Base-by-base conservation (phyloP, 2,888 invertebrate species). In the Epinotia ramella region DNA sequence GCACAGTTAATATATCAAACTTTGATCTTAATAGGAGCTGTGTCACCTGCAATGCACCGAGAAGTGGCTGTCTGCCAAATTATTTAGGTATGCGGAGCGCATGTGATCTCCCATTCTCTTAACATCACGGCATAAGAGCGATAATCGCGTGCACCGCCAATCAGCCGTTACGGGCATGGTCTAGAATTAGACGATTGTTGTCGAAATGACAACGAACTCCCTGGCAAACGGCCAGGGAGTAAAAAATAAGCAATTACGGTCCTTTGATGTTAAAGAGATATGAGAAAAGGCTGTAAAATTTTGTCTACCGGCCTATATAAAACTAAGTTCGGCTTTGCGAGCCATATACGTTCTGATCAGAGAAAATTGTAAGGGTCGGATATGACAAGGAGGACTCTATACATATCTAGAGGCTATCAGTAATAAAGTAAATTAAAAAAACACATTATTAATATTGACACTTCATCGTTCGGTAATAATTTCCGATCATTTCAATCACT, bases 191-290 rank as follows among this genome's bases (percentile, higher is more conserved):
- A 77, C 67, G 66, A 80, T 80, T 81, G 81, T 81, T 81, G 78
- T 81, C 77, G 75, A 84, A 86, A 85, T 82, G 86, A 86, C 85
- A 84, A 84, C 82, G 83, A 83, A 83, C 84, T 79, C 75, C 65
- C 79, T 86, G 86, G 85, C 77, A 13, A 7, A 5, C 3, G 53
- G 84, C 85, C 86, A 85, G 80, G 71, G 62, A 67, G 73, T 66
- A 59, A 62, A 73, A 73, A 62, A 40, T 70, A 33, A 57, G 68
- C 62, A 28, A 46, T 74, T 60, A 72, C 62, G 57, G 66, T 20
- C 44, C 71, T 62, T 71, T 71, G 76, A 67, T 62, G 66, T 57
- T 40, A 24, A 24, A 65, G 62, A 24, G 46, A 64, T 53, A 60
- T 65, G 59, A 53, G 28, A 46, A 71, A 64, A 57, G 40, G 24